Base-by-base conservation (phyloP, 1,140 invertebrate genomes). In the Neuroterus valhalla region DNA sequence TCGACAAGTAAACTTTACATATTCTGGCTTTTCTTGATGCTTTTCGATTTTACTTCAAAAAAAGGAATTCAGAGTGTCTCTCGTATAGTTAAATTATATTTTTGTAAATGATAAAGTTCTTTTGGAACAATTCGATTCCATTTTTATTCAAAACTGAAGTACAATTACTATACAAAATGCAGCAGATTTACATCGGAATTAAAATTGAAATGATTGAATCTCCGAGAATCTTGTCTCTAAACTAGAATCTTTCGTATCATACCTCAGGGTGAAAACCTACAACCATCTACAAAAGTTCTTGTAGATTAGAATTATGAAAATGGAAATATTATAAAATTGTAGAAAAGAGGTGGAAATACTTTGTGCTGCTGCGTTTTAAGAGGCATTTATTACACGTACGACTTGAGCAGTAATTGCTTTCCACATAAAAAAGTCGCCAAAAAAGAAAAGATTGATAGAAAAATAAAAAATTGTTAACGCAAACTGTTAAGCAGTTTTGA, bases 401-500 rank as follows among this genome's bases (percentile, higher is more conserved):
- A 71, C 17, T 76, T 43, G 15, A 23, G 48, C n/a, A 70, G 48
- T 23, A 2, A 71, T 68, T 50, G 31, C 68, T 77, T 77, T 72
- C 48, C 69, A 68, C 19, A 77, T 70, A 52, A 68, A 55, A 72
- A 42, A 42, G 14, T 14, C 1, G 23, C 8, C 12, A 62, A 26
- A n/a, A 31, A 2, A 62, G 23, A 38, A 62, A 62, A 26, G 23
- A 31, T 26, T 31, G 55, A 62, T 62, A 21, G 17, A 74, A 70
- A 79, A 52, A 79, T 77, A 75, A 75, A 72, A 82, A 84, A 74
- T 78, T 45, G 74, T 79, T 81, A 80, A 76, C 71, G 75, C 76
- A 80, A 83, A 83, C 81, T 84, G 78, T 84, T 80, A 71, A 85
- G 82, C 78, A 84, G 79, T 82, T 80, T 78, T 77, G 69, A 79